Base-by-base conservation (phyloP, 2,113 vertebrate genomes). In the Melanerpes aurifrons region DNA sequence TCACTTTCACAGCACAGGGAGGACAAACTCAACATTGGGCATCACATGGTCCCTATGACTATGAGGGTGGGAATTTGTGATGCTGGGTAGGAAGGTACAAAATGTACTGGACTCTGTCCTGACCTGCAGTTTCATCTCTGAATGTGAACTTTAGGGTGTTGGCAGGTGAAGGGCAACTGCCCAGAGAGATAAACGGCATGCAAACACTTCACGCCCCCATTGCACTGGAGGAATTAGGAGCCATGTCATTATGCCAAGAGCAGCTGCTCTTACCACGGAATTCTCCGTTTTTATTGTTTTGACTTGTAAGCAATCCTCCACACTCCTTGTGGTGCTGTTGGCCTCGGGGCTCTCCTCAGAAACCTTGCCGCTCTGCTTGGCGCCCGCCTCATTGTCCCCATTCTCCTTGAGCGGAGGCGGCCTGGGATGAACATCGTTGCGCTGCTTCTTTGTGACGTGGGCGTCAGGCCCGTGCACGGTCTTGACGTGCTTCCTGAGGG, bases 401-500 rank as follows among this genome's bases (percentile, higher is more conserved):
- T 98, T 98, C 59, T 98, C 99, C 96, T 97, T 99, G 88, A 98
- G 98, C 0, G 97, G 97, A 18, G 98, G 97, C 5, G 97, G 96
- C 25, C 98, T 97, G 0, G 98, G 98, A 15, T 99, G 98, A 7
- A 94, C 86, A 1, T 99, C 99, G 0, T 98, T 98, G 43, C 99
- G 98, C 54, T 99, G 99, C 75, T 99, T 99, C 97, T 99, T 99
- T 2, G 99, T 99, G 95, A 99, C 98, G 1, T 99, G 99, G 4
- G 99, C 99, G 5, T 99, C 99, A 0, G 99, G 99, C 37, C 99
- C 99, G 0, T 99, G 99, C 64, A 99, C 99, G 0, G 99, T 99
- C 96, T 99, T 99, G 32, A 99, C 99, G 1, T 99, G 99, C 91
- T 99, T 99, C 96, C 99, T 98, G 94, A 99, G 99, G 32, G 99